Conservation (phyloP, 2,797 vertebrate species). For the Neoniphon sammara region DNA sequence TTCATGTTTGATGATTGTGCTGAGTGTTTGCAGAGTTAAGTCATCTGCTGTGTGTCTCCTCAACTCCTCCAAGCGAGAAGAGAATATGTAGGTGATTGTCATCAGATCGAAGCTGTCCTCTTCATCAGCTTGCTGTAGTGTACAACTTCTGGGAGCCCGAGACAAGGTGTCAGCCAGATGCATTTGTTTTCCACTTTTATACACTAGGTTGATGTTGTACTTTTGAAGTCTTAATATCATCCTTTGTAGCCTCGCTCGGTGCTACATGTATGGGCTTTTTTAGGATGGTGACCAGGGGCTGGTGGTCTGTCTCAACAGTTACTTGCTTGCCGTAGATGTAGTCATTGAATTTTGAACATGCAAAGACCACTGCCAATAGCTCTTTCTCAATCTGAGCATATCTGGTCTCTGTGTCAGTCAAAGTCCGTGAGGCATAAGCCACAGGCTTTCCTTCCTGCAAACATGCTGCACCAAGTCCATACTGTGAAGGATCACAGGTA, state of each 20-base stretch:
- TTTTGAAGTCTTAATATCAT: conserved; percentile 23
- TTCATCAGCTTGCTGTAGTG: too few species aligned
- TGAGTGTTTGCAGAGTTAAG: too few species aligned
- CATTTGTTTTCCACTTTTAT: too few species aligned
- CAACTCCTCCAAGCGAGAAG: too few species aligned
- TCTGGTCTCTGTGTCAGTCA: conserved; percentile 22
- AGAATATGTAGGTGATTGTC: too few species aligned
- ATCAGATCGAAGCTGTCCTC: too few species aligned
- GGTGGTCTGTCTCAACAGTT: conserved; percentile 29
- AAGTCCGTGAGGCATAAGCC: neutral
- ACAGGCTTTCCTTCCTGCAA: conserved; percentile 17
- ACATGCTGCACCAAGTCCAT: conserved; percentile 25
- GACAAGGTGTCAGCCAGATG: too few species aligned
- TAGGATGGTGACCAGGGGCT: conserved; percentile 35
- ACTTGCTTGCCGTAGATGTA: conserved; percentile 27
- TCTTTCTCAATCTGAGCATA: conserved; percentile 40
- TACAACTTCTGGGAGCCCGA: too few species aligned
- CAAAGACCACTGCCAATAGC: conserved; percentile 18
- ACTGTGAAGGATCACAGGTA: conserved; percentile 21
- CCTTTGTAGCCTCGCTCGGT: conserved; percentile 19
- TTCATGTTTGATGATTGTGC: too few species aligned
- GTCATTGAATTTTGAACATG: conserved; percentile 16
- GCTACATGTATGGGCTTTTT: conserved; percentile 25
- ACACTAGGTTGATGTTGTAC: too few species aligned
- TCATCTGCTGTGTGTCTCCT: too few species aligned